Base-by-base conservation (phyloP, 2,113 vertebrate genomes). In the Erpornis zantholeuca region DNA sequence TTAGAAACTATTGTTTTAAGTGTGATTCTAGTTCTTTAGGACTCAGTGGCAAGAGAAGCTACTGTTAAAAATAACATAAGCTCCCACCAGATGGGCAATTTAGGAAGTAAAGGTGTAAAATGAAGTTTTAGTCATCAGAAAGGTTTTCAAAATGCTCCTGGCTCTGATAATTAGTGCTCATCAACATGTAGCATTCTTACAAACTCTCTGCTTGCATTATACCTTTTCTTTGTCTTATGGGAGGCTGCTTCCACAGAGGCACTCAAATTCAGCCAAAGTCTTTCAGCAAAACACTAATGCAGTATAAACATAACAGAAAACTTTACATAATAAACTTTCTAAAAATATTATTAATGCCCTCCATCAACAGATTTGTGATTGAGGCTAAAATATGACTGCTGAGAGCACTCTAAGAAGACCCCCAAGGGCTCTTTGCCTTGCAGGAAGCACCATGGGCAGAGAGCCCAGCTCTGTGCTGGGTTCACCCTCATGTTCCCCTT, bases 381-480 rank as follows among this genome's bases (percentile, higher is more conserved):
- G 14, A 76, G 35, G 28, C 53, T 57, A 73, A 71, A 92, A 80
- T 9, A 25, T 3, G 36, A 9, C 23, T 50, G 15, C 59, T 9
- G 24, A 45, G 24, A 70, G 31, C 36, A 40, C 36, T 47, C 29
- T 31, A 21, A 18, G 47, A 72, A 8, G 35, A 8, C 5, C 38
- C 6, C 6, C 19, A 24, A 23, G 15, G 18, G 2, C 23, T 2
- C 24, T 36, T 15, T 45, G 50, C 15, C 42, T 31, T 44, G 28
- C 33, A 38, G 80, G 47, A 29, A 27, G 3, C 27, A 7, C 5
- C 0, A 0, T 2, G 35, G 40, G 28, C 45, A 35, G 29, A 3
- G 0, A 53, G 40, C 12, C 23, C 42, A 27, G 15, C 33, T 54
- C n/a, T 52, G 8, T 8, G 38, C 60, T 36, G 28, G 69, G 61